Conservation (phyloP, 2,797 vertebrate genomes). For the Ambastaia sidthimunki region DNA sequence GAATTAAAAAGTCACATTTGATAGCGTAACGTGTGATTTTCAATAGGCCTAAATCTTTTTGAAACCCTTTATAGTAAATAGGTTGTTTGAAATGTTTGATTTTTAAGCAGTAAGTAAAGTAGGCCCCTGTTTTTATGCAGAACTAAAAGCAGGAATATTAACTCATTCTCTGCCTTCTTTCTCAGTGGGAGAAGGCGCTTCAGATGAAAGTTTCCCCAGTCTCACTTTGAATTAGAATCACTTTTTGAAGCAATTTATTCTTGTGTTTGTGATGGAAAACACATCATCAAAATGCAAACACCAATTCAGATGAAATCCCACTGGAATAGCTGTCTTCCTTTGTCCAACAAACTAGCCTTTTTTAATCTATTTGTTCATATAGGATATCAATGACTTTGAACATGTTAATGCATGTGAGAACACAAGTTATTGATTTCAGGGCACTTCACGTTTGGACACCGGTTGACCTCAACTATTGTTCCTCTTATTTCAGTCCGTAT, state of each 20-base stretch:
- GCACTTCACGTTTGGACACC: constrained; percentile 45
- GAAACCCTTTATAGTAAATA: constrained; percentile 38
- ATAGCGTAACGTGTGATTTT: not conserved
- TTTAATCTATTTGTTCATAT: constrained; percentile 63
- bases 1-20: constrained; percentile 3
- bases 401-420: constrained; percentile 40
- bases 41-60: constrained; percentile 7
- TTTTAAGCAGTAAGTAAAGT: constrained; percentile 39
- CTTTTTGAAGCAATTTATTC: constrained; percentile 69
- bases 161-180: constrained; percentile 62
- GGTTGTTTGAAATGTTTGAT: constrained; percentile 45
- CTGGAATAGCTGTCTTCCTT: constrained; percentile 66
- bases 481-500: constrained; percentile 16
- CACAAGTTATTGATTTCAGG: constrained; percentile 42
- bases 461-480: constrained; percentile 33
- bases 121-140: constrained; percentile 35
- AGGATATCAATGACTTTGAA: constrained; percentile 56
- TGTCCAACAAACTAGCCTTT: constrained; percentile 63
- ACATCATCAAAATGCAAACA: constrained; percentile 55
- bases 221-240: constrained; percentile 70
- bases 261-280: constrained; percentile 71
- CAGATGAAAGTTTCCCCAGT: constrained; percentile 67
- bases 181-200: constrained; percentile 63
- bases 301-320: constrained; percentile 69
- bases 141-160: constrained; percentile 37